Percentiles rank a stretch among this genome's conserved stretches.
Conservation (phyloP, 2,888 invertebrate genomes). For the Diaphora mendica region DNA sequence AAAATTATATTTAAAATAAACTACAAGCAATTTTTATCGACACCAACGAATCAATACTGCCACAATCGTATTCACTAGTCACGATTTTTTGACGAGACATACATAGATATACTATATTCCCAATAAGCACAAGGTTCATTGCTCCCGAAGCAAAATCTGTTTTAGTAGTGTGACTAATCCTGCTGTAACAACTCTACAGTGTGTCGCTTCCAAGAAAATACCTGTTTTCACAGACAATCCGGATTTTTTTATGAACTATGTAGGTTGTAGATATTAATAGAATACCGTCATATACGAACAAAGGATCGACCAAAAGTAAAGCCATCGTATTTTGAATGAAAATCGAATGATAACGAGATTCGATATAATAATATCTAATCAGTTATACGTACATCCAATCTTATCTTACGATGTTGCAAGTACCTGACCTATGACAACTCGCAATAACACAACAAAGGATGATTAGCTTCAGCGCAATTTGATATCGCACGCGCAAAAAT, state of each 20-base stretch:
- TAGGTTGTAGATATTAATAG: slow-evolving; percentile 23
- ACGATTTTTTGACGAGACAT: slow-evolving; percentile 49
- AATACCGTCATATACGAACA: slow-evolving; percentile 8
- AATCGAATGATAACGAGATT: slow-evolving; percentile 37
- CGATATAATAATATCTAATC: slow-evolving; percentile 60
- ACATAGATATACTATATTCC: slow-evolving; percentile 36
- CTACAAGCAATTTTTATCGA: slow-evolving; percentile 16
- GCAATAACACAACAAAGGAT: slow-evolving; percentile 50
- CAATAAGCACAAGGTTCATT: slow-evolving; percentile 57
- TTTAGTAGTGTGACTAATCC: slow-evolving; percentile 71
- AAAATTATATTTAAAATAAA: neutral
- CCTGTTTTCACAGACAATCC: slow-evolving; percentile 57
- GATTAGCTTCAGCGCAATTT: slow-evolving; percentile 63
- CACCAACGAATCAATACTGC: slow-evolving; percentile 18
- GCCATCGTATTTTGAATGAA: slow-evolving; percentile 19
- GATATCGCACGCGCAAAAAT: slow-evolving; percentile 68
- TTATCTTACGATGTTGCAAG: slow-evolving; percentile 72
- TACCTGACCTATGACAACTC: slow-evolving; percentile 81
- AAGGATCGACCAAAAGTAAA: slow-evolving; percentile 24
- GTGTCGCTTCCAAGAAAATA: slow-evolving; percentile 55
- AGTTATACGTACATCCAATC: slow-evolving; percentile 64
- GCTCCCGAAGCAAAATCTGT: slow-evolving; percentile 58
- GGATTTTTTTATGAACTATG: slow-evolving; percentile 27
- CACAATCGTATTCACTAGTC: slow-evolving; percentile 41
- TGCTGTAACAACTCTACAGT: slow-evolving; percentile 49